Base-by-base conservation (phyloP, 2,888 invertebrate species). In the Calliopum simillimum region DNA sequence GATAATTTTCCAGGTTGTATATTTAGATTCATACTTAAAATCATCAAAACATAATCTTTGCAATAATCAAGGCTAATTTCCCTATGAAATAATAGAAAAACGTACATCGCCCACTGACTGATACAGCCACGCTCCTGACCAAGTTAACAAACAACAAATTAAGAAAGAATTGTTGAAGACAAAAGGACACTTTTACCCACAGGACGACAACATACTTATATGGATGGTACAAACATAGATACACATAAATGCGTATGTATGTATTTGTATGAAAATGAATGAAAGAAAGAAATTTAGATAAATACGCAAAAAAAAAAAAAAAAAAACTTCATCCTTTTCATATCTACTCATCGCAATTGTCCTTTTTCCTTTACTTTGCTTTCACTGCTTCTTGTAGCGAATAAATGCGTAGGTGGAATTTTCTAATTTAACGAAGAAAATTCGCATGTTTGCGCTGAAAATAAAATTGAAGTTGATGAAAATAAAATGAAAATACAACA, bases 141-240 rank as follows among this genome's bases (percentile, higher is more conserved):
- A 61, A 19, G 44, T 44, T 46, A 61, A 46, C 61, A 61, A 61
- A 61, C 61, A 61, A 61, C 43, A 61, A 61, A 61, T 61, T 61
- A 61, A 61, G 46, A 44, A 61, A 61, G 46, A 44, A 46, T 61
- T 44, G 61, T 44, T 44, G n/a, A 8, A 51, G 8, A 14, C 49
- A 53, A 11, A 53, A 12, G 16, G 2, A 4, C 53, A 19, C 53
- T 13, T 14, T 21, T 16, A 53, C 21, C 12, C 53, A 16, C 1
- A 21, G 12, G 11, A 8, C 21, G n/a, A n/a, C n/a, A n/a, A n/a
- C n/a, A n/a, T n/a, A n/a, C n/a, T n/a, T 53, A 53, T 53, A 53
- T 53, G 23, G 19, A 8, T 21, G 19, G 21, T 8, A 5, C 49
- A 49, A 49, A 19, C 49, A 12, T 19, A 49, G 16, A 49, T 49